Evolutionary conservation across 2,797 vertebrate genomes (phyloP).

Genomic region (Merluccius polli): DNA sequence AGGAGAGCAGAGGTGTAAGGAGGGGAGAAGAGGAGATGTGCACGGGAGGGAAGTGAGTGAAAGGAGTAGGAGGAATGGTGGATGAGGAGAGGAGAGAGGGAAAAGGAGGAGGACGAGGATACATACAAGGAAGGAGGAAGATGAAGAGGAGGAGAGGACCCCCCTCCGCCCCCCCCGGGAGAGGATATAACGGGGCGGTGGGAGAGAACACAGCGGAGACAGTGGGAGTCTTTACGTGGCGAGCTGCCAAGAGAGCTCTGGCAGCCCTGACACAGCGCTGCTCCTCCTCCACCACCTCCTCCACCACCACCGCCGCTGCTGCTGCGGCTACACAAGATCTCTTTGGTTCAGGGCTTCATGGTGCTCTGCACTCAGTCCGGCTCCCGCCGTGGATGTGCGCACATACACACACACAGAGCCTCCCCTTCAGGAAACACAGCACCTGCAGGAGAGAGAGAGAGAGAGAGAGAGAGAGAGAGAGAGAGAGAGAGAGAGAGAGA

Average conservation of each 20-base stretch:
- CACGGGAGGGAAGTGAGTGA: no score
- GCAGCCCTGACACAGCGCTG: slow-evolving; percentile 53
- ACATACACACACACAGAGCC: neutral
- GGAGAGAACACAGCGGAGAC: slow-evolving; percentile 61
- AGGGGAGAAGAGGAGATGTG: no score
- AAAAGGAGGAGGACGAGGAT: neutral
- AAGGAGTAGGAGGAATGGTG: no score
- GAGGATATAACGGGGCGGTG: slow-evolving; percentile 54
- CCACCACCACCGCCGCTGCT: neutral
- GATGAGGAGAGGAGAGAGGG: no score
- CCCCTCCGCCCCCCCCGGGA: neutral
- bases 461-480: neutral
- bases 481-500: slow-evolving; percentile 13
- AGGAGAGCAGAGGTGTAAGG: no score
- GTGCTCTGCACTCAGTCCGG: slow-evolving; percentile 23
- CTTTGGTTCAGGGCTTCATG: slow-evolving; percentile 37
- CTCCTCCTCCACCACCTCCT: slow-evolving; percentile 25
- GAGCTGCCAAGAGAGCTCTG: slow-evolving; percentile 52
- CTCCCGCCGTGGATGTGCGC: slow-evolving; percentile 37
- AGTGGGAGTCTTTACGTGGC: slow-evolving; percentile 52
- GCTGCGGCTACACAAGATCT: slow-evolving; percentile 49
- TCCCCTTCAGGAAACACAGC: neutral
- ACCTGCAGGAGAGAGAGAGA: neutral
- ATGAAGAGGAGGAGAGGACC: neutral
- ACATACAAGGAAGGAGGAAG: neutral